phyloP scores from a whole-genome alignment of 2,113 vertebrate genomes.

The Vulpes ferrilata region DNA sequence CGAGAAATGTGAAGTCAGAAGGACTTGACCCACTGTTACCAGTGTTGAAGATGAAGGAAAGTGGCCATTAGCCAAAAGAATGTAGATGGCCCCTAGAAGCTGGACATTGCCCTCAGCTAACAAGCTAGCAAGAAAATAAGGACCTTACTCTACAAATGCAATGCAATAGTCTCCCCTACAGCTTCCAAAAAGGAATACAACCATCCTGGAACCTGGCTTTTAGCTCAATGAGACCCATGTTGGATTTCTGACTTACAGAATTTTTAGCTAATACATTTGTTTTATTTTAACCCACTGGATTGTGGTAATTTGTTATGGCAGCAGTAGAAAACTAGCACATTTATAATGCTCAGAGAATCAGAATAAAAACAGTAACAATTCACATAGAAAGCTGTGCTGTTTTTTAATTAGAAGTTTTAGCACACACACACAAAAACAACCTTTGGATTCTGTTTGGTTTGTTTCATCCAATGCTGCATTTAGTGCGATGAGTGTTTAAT shows the following conservation, averaged over 20 bases:
- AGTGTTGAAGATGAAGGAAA: background rate
- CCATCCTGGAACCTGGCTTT: background rate
- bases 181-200: background rate
- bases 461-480: background rate
- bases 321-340: background rate
- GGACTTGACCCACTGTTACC: background rate
- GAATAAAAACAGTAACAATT: background rate
- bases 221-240: background rate
- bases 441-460: background rate
- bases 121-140: background rate
- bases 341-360: background rate
- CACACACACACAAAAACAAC: background rate
- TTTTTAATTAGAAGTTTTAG: background rate
- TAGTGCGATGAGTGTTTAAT: background rate
- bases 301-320: background rate
- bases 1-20: background rate
- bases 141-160: background rate
- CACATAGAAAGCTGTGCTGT: background rate
- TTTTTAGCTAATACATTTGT: background rate
- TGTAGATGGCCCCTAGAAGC: background rate
- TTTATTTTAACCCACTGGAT: background rate
- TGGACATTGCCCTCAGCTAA: background rate
- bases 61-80: background rate
- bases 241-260: background rate
- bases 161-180: background rate